Conservation (phyloP, 2,113 vertebrate species). For the Cebus imitator region DNA sequence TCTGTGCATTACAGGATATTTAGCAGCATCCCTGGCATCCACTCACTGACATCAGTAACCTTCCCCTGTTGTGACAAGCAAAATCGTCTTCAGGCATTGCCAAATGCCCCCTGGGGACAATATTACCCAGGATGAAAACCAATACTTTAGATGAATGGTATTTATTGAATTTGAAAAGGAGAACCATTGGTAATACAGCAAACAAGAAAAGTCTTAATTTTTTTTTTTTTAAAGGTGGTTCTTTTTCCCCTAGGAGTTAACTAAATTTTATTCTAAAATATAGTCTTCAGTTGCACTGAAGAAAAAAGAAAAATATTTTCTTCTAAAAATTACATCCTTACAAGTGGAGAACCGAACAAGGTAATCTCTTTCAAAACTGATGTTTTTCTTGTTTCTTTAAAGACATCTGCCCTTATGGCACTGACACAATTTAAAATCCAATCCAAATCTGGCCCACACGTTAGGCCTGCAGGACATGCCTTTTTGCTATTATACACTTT, state of each 20-base stretch:
- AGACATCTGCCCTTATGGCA: slow-evolving; percentile 37
- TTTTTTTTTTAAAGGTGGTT: neutral
- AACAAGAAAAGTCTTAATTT: neutral
- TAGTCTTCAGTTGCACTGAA: neutral
- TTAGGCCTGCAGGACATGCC: slow-evolving; percentile 3
- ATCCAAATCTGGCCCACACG: neutral
- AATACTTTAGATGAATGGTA: neutral
- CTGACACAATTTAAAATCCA: slow-evolving; percentile 50
- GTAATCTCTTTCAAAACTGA: slow-evolving; percentile 18
- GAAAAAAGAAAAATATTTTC: neutral
- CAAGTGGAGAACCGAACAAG: neutral
- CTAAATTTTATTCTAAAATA: slow-evolving; percentile 32
- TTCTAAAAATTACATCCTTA: slow-evolving; percentile 38
- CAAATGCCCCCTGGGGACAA: no score
- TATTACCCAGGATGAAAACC: neutral
- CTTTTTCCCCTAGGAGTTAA: neutral
- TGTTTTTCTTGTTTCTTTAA: slow-evolving; percentile 59
- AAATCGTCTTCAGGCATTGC: neutral
- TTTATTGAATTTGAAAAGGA: neutral
- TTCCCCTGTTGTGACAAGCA: neutral
- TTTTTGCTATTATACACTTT: slow-evolving; percentile 41
- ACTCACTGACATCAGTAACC: neutral
- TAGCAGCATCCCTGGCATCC: neutral
- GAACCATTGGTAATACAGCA: neutral
- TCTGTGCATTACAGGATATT: neutral